Evolutionary conservation across 2,888 invertebrate genomes (phyloP).

Genomic region (Zelleria hepariella): DNA sequence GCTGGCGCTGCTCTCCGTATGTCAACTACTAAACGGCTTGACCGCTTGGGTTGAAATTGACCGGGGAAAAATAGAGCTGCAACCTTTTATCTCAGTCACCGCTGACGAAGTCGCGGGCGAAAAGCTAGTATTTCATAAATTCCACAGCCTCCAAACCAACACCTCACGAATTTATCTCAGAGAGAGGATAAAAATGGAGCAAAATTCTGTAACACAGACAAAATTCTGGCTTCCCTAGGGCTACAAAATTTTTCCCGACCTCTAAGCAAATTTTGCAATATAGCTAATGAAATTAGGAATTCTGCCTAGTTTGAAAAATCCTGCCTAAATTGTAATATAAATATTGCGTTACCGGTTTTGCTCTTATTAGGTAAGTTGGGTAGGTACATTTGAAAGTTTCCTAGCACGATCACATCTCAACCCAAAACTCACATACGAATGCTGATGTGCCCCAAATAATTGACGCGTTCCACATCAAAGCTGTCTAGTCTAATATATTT

Average conservation of each 20-base stretch:
- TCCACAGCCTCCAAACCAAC: neutral
- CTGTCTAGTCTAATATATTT: too few relatives aligned
- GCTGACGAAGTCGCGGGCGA: too few relatives aligned
- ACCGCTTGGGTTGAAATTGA: too few relatives aligned
- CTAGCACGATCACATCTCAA: too few relatives aligned
- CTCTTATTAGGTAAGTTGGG: neutral
- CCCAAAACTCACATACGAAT: too few relatives aligned
- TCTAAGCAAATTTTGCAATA: neutral
- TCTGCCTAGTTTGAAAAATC: neutral
- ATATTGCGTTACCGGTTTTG: neutral
- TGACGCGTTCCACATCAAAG: too few relatives aligned
- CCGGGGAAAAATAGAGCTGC: too few relatives aligned
- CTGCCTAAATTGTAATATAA: neutral
- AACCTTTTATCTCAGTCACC: too few relatives aligned
- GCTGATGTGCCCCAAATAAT: too few relatives aligned
- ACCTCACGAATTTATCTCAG: neutral
- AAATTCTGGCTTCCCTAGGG: neutral
- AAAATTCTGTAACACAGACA: neutral
- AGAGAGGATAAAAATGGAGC: neutral
- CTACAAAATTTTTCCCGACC: neutral
- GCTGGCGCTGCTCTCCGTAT: too few relatives aligned
- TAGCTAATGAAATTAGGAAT: neutral
- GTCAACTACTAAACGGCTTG: too few relatives aligned
- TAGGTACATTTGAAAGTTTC: neutral
- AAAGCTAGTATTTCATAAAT: neutral